A percentile compares a stretch with the other conserved stretches of the same genome.
phyloP scores from a whole-genome alignment of 2,797 vertebrate species.

The Coluber constrictor region DNA sequence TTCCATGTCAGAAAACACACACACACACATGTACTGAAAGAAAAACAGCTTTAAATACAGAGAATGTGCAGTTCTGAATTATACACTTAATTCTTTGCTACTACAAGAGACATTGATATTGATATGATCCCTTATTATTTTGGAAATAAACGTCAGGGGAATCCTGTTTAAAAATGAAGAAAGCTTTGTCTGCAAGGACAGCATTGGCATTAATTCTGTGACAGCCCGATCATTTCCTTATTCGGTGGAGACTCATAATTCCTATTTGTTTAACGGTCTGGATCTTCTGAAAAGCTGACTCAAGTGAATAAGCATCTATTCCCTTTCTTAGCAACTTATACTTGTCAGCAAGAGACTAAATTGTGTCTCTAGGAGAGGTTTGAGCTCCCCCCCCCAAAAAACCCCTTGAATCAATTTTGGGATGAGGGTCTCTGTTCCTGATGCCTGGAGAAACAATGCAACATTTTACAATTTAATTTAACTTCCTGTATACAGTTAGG shows the following conservation, averaged over 20 bases:
- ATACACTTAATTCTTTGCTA: background rate
- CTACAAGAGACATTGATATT: background rate
- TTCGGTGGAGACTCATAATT: background rate
- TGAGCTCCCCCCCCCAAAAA: background rate
- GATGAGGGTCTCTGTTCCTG: background rate
- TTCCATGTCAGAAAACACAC: constrained; percentile 14
- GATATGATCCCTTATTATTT: background rate
- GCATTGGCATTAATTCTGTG: background rate
- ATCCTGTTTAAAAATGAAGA: background rate
- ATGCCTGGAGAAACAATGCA: background rate
- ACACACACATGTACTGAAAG: constrained; percentile 25
- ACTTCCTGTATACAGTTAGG: background rate
- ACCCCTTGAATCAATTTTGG: background rate
- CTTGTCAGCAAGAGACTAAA: background rate
- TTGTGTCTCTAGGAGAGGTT: background rate
- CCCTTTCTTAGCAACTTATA: background rate
- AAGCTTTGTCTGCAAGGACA: background rate
- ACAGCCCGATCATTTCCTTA: background rate
- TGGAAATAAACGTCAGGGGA: background rate
- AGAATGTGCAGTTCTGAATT: background rate
- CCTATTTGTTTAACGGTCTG: background rate
- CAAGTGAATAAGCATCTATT: background rate
- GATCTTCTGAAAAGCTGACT: background rate
- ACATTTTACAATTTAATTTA: background rate
- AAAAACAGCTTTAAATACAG: constrained; percentile 36